Base-by-base conservation (phyloP, 1,140 invertebrate genomes). In the Babylonia areolata region DNA sequence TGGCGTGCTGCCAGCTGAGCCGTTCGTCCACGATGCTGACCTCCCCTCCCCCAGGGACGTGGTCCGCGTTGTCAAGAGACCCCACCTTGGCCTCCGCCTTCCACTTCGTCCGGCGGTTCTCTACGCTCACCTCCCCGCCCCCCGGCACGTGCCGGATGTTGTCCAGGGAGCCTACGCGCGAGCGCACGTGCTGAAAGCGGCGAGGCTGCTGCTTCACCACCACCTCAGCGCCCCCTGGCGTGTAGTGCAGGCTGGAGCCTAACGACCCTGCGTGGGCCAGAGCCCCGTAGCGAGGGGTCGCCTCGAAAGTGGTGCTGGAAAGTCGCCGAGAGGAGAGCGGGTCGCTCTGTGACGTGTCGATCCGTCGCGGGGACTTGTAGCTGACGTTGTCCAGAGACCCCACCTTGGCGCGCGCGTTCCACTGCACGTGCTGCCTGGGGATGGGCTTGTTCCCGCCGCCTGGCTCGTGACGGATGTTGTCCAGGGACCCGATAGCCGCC, bases 351-450 rank as follows among this genome's bases (percentile, higher is more conserved):
- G 73, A 85, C 9, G 80, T 73, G 64, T 42, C 9, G 69, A 31
- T n/a, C 1, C 35, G 40, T 1, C 20, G 0, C 1, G 64, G 37
- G 23, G 17, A 5, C 11, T 77, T 84, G 93, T 98, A 97, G 81
- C 96, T 96, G 0, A 97, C 95, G 93, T 98, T 99, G 20, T 98
- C 96, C 91, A 99, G 93, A 1, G 98, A 99, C 9, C 98, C 98
- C 88, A 99, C 97, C 95, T 91, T 92, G 97, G 92, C 33, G 31
- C 73, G 78, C 0, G 90, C 97, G 92, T 98, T 97, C 94, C 98
- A 99, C 90, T 98, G 97, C 86, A 98, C 94, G 93, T 98, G 98
- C 11, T 97, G 96, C 0, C 96, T 96, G 94, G 88, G 79, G 31
- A 93, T 91, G 40, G 64, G 81, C 51, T 86, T 89, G 54, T 90